Evolutionary conservation across 2,113 vertebrate species (phyloP).

Genomic region (Apistogramma diplotaenia): DNA sequence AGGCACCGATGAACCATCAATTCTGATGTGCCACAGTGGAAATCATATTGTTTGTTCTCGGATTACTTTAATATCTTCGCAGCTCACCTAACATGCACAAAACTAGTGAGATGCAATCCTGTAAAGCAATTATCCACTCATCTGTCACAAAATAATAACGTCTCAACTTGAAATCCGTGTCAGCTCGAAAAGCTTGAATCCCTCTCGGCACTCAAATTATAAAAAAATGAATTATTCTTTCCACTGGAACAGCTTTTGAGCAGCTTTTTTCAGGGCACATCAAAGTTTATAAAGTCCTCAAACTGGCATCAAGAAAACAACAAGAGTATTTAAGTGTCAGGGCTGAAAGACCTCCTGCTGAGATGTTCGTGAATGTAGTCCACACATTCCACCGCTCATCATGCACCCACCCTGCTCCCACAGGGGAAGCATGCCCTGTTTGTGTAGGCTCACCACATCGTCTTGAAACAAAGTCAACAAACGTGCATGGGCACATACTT

Average conservation of each 20-base stretch:
- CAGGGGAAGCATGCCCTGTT: constrained; percentile 64
- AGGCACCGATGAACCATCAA: constrained; percentile 28
- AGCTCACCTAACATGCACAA: constrained; percentile 19
- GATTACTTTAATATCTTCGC: constrained; percentile 13
- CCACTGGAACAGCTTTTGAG: neutral
- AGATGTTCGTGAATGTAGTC: constrained; percentile 50
- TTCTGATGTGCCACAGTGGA: constrained; percentile 3
- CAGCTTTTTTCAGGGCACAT: neutral
- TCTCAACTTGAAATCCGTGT: constrained; percentile 15
- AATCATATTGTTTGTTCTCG: constrained; percentile 38
- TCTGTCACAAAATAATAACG: constrained; percentile 23
- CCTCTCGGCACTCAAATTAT: constrained; percentile 3
- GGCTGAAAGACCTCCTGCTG: constrained; percentile 44
- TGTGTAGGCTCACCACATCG: constrained; percentile 67
- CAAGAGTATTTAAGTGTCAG: constrained; percentile 23
- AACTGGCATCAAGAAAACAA: constrained; percentile 44
- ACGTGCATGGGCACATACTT: constrained; percentile 66
- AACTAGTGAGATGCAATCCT: constrained; percentile 11
- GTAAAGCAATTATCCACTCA: constrained; percentile 7
- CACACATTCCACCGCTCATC: constrained; percentile 24
- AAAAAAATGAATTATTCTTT: constrained; percentile 33
- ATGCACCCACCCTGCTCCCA: constrained; percentile 44
- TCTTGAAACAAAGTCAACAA: constrained; percentile 67
- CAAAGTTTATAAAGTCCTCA: constrained; percentile 31
- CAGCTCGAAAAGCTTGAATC: constrained; percentile 15